Evolutionary conservation across 2,888 invertebrate species (phyloP), one percentile per base, ranked within the genome.

Genomic region (Oligia strigilis): DNA sequence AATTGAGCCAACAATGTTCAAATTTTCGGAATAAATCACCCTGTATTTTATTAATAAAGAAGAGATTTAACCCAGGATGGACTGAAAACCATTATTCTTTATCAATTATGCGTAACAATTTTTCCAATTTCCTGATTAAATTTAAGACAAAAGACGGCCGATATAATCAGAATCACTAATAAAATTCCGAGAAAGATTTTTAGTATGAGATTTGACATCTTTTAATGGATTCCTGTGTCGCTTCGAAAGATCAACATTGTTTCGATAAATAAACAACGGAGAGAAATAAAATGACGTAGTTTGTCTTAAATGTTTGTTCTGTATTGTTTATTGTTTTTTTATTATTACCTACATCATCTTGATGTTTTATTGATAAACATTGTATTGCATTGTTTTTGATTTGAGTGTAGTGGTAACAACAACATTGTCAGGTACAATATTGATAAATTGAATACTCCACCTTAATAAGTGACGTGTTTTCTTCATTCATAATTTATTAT

Each of bases 61-160:
- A 40, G 36, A 19, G 67, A 83, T 77, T 77, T 74, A 72, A 86
- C 72, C 36, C n/a, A 29, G 52, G 55, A 69, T 67, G 43, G 65
- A 84, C 70, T 70, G 72, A 62, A 73, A 69, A 67, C 81, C 84
- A 80, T 87, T 75, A 46, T 80, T 85, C 84, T 77, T 84, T 75
- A 84, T 75, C 85, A 75, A 77, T 83, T 70, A 55, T 40, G 77
- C 40, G 77, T 62, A 77, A 74, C 80, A 73, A 75, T 87, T 77
- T 84, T 80, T 87, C 62, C 87, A 85, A 85, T 85, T 85, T 85
- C 84, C 84, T 85, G 77, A 85, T 85, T 80, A 87, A 77, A 64
- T 72, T 77, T 71, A 43, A 80, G 70, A 73, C 52, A 72, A 55
- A 80, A 80, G 72, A 74, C 19, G 74, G 43, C 65, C 4, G 60